Conservation (phyloP, 1,140 invertebrate species). For the Monomorium pharaonis region DNA sequence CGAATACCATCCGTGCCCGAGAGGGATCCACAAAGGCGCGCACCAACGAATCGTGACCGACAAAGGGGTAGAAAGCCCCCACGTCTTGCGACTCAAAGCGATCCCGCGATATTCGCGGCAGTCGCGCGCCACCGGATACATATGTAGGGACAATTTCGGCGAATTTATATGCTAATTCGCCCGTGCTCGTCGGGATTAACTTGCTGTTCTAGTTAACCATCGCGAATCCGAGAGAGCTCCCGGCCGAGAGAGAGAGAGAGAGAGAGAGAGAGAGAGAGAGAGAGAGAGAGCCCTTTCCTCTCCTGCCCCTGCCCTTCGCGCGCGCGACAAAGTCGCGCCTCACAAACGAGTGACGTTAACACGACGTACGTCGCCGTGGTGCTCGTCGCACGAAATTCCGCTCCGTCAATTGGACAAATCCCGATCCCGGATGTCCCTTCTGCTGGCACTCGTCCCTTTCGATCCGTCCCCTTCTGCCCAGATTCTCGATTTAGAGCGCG, state of each 20-base stretch:
- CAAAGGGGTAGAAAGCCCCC: slow-evolving; percentile 39
- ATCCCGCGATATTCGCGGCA: slow-evolving; percentile 31
- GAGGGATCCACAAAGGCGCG: neutral
- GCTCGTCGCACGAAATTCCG: slow-evolving; percentile 15
- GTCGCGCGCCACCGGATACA: too few relatives aligned
- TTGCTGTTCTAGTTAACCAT: slow-evolving; percentile 65
- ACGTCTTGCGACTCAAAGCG: slow-evolving; percentile 50
- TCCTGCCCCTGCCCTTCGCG: neutral
- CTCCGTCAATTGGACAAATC: slow-evolving; percentile 48
- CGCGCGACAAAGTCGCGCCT: slow-evolving; percentile 52
- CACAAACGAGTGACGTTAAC: slow-evolving; percentile 50
- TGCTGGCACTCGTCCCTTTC: neutral
- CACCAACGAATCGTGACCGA: slow-evolving; percentile 9
- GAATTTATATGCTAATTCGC: slow-evolving; percentile 73
- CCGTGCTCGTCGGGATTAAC: slow-evolving; percentile 68
- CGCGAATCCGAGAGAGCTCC: slow-evolving; percentile 3
- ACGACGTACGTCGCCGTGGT: slow-evolving; percentile 10
- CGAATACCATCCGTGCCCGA: neutral
- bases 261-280: too few relatives aligned
- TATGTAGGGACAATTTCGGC: slow-evolving; percentile 61
- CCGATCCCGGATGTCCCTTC: slow-evolving; percentile 33
- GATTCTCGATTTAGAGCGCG: neutral
- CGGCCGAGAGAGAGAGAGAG: too few relatives aligned
- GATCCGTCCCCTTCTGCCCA: neutral
- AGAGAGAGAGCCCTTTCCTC: slow-evolving; percentile 2